Evolutionary conservation across 2,888 invertebrate species (phyloP), one percentile per base, ranked within the genome.

Genomic region (Drosophila colorata): DNA sequence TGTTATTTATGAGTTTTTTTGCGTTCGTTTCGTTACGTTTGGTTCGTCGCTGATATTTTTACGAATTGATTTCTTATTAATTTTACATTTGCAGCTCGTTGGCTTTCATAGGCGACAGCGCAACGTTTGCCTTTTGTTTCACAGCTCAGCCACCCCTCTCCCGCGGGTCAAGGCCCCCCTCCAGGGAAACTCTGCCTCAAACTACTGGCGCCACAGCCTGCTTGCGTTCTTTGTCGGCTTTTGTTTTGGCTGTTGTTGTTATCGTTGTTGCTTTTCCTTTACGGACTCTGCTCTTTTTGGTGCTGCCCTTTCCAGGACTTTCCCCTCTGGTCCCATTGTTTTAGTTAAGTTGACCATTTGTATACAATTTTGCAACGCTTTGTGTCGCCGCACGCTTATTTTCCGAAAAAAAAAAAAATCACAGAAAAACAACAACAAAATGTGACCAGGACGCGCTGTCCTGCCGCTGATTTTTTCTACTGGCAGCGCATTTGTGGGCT

Each of bases 291-390:
- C 71, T 78, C 68, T 74, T 80, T 81, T 80, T 65, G 67, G 67
- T 76, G 67, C 63, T 69, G 46, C 48, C 65, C 64, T 44, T 44
- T 23, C 51, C 33, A 35, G 31, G 35, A 35, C 48, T 48, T 57
- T 44, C 47, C 66, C 65, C 73, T 66, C 57, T 66, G 67, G 59
- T 63, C 69, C 80, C 80, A 74, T 86, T 83, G 87, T 88, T 78
- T 76, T 82, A 80, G 80, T 78, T 89, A 84, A 88, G 88, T 85
- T 82, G 89, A 81, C 88, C 89, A 89, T 88, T 89, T 88, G 83
- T 87, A 88, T 86, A 89, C 88, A 86, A 87, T 85, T 85, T 64
- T 73, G 68, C 58, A 59, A 55, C 65, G 61, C 67, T 78, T 75
- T 74, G 69, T 78, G 70, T 66, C 59, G 69, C 69, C 72, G 69